These are phyloP conservation scores for Anoplophora glabripennis DNA, from an alignment of 1,140 invertebrate genomes.

Conservation along the genomic window DNA sequence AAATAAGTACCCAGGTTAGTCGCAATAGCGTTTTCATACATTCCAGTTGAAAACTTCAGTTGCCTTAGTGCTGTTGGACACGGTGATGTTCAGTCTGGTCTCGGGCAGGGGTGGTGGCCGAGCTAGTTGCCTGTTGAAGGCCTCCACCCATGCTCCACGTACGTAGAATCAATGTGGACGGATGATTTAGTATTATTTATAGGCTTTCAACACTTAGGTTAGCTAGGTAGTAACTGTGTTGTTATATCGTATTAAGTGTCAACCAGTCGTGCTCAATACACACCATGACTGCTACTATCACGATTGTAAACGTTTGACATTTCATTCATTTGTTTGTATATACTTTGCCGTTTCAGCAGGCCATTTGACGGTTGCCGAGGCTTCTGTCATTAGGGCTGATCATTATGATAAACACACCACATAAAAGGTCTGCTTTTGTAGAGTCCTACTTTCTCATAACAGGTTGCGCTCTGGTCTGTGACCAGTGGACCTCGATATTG, in stretches of 20 bases:
- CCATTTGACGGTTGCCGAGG: background rate
- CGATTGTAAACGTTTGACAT: conserved; percentile 43
- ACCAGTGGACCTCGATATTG: conserved; percentile 48
- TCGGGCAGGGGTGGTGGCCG: conserved; percentile 24
- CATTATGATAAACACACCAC: conserved; percentile 12
- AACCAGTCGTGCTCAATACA: conserved; percentile 50
- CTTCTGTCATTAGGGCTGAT: conserved; percentile 3
- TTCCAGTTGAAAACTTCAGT: conserved; percentile 48
- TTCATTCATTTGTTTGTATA: conserved; percentile 12
- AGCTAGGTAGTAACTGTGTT: conserved; percentile 51
- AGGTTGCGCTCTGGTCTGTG: conserved; percentile 45
- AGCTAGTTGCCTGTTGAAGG: conserved; percentile 32
- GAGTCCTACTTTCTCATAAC: conserved; percentile 45
- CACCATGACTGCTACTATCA: conserved; percentile 48
- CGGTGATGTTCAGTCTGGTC: conserved; percentile 9
- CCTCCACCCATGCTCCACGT: conserved; percentile 21
- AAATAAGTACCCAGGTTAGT: conserved; percentile 22
- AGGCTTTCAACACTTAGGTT: conserved; percentile 51
- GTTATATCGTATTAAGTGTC: conserved; percentile 51
- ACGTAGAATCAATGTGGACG: conserved; percentile 40
- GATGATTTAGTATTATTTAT: conserved; percentile 47
- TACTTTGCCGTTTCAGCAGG: conserved; percentile 5
- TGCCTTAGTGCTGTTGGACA: conserved; percentile 44
- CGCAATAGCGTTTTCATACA: conserved; percentile 48
- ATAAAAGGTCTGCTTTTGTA: conserved; percentile 45